phyloP scores from a whole-genome alignment of 2,113 vertebrate genomes.

The Syrrhaptes paradoxus region DNA sequence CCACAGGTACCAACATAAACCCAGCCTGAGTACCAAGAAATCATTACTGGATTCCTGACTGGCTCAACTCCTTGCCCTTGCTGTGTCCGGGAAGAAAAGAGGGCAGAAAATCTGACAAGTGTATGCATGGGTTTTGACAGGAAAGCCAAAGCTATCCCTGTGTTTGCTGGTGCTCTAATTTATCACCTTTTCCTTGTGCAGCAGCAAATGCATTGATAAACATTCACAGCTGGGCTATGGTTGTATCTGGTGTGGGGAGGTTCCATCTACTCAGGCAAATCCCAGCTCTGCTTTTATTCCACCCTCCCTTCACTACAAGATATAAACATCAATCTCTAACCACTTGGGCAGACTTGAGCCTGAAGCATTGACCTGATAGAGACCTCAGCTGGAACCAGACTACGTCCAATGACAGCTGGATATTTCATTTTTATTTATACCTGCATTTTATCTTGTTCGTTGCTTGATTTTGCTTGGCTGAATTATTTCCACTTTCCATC shows the following conservation, averaged over 20 bases:
- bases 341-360: background rate
- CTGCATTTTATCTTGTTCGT: background rate
- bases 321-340: background rate
- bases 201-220: background rate
- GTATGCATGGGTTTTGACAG: background rate
- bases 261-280: background rate
- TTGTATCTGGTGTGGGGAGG: background rate
- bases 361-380: background rate
- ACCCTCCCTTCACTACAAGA: background rate
- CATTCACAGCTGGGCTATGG: background rate
- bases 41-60: background rate
- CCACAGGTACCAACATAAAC: background rate
- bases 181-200: background rate
- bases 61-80: background rate
- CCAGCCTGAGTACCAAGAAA: background rate
- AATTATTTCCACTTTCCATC: slow-evolving; percentile 1
- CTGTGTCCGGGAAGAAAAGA: background rate
- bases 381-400: background rate
- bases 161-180: background rate
- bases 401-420: background rate
- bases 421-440: slow-evolving; percentile 28
- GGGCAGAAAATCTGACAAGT: background rate
- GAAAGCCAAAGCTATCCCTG: background rate
- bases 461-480: background rate
- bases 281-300: background rate